Base-by-base conservation (phyloP, 2,113 vertebrate genomes). In the Scolopax mira region DNA sequence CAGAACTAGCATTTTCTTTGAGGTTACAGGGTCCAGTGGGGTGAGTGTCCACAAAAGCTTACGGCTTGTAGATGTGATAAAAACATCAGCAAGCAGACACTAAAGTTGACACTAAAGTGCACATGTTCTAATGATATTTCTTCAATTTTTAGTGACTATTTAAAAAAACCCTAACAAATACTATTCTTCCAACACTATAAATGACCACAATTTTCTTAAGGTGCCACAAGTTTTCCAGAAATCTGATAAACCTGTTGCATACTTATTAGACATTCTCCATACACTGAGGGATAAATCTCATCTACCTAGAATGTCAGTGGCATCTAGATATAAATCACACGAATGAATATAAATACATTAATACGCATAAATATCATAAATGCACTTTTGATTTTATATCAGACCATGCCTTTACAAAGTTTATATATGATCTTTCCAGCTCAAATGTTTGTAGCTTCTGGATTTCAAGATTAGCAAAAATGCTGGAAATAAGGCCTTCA, bases 21-120 rank as follows among this genome's bases (percentile, higher is more conserved):
- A 74, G 35, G 5, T 3, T 61, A 7, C 13, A 41, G 25, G 10
- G 1, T 28, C 18, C 57, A 54, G 6, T 0, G 0, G 15, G 28
- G 19, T 9, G 7, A 71, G 3, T 11, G 31, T n/a, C 35, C 69
- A 55, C 30, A 72, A 77, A 83, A 71, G 6, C 41, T 69, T 61
- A 35, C 19, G 13, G 10, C 5, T 78, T 84, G 8, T 60, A 75
- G 31, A 33, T 16, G 4, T 7, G 19, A 46, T 28, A 25, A 72
- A 88, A 84, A 57, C 19, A 35, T 57, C 35, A 84, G 19, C 24
- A 80, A 92, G 39, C 7, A 78, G 31, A 65, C 12, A 23, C 27
- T 30, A 21, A 21, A 80, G 8, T 17, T 78, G 49, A 66, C 7
- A 33, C 11, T 8, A 72, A 91, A 72, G 2, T 4, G 37, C 13